A percentile compares a stretch with the other conserved stretches of the same genome.
These are phyloP conservation scores for Andinoacara biseriatus DNA, from an alignment of 2,113 vertebrate species.

Conservation along the genomic window DNA sequence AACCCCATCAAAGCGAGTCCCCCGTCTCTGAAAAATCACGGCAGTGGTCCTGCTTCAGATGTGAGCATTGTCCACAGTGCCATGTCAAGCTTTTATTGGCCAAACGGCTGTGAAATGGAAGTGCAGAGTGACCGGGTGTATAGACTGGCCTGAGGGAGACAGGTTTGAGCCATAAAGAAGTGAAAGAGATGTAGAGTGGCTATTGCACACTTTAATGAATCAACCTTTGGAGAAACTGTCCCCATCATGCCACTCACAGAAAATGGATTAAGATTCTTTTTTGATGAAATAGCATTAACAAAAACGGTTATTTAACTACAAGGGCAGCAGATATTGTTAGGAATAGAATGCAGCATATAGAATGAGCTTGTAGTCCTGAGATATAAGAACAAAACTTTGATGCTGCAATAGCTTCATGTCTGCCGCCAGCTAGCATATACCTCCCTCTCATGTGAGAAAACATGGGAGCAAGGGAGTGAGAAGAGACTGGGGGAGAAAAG, in stretches of 20 bases:
- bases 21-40: slow-evolving; percentile 7
- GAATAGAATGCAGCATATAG: not conserved
- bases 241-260: not conserved
- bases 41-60: slow-evolving; percentile 32
- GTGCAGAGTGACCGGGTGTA: slow-evolving; percentile 9
- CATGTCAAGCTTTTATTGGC: slow-evolving; percentile 34
- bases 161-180: slow-evolving; percentile 22
- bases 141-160: slow-evolving; percentile 23
- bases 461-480: slow-evolving; percentile 20
- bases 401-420: slow-evolving; percentile 32
- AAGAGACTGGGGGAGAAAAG: slow-evolving; percentile 26
- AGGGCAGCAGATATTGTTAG: not conserved
- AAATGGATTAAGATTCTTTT: not conserved
- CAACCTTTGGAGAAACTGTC: slow-evolving; percentile 19
- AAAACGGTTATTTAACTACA: slow-evolving; percentile 30
- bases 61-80: slow-evolving; percentile 35
- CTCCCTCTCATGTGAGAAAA: slow-evolving; percentile 35
- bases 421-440: slow-evolving; percentile 38
- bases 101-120: slow-evolving; percentile 14
- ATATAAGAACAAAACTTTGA: slow-evolving; percentile 48
- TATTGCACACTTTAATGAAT: slow-evolving; percentile 42
- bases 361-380: not conserved
- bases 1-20: slow-evolving; percentile 37
- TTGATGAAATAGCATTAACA: slow-evolving; percentile 23
- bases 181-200: slow-evolving; percentile 36